phyloP scores from a whole-genome alignment of 2,797 vertebrate genomes.

The Carduelis carduelis region DNA sequence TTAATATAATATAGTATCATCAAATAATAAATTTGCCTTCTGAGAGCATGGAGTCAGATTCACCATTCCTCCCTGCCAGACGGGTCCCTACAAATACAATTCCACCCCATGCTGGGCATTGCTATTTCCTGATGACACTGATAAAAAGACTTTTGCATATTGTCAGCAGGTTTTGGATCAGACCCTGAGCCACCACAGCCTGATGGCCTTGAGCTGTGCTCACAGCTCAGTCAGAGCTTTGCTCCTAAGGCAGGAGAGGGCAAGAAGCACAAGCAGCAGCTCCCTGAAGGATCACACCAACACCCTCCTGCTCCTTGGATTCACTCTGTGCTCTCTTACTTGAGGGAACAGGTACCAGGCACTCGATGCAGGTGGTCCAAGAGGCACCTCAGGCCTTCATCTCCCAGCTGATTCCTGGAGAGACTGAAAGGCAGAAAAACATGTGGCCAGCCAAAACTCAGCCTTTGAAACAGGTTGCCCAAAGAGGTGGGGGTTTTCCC shows the following conservation, averaged over 20 bases:
- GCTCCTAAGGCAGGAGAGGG: background rate
- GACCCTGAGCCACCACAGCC: background rate
- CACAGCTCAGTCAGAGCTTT: background rate
- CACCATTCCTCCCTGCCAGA: background rate
- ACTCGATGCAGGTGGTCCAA: conserved; percentile 71
- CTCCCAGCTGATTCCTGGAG: conserved; percentile 79
- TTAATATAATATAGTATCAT: background rate
- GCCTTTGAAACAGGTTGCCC: background rate
- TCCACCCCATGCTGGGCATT: background rate
- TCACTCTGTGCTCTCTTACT: conserved; percentile 72
- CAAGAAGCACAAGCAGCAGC: background rate
- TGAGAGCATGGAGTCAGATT: background rate
- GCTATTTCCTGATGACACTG: background rate
- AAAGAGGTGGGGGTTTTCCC: too few relatives aligned
- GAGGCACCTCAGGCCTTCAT: conserved; percentile 77
- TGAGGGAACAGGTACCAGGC: conserved; percentile 73
- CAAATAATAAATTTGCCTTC: background rate
- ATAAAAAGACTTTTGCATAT: background rate
- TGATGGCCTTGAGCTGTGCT: background rate
- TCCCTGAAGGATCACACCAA: rapidly evolving
- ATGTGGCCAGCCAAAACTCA: background rate
- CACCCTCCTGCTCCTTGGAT: background rate
- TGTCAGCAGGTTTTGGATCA: background rate
- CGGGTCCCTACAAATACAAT: background rate
- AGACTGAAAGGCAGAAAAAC: conserved; percentile 74